Percentiles rank a stretch among this genome's conserved stretches.
These are phyloP conservation scores for Jacana jacana DNA, from an alignment of 2,113 vertebrate genomes.

Conservation along the genomic window DNA sequence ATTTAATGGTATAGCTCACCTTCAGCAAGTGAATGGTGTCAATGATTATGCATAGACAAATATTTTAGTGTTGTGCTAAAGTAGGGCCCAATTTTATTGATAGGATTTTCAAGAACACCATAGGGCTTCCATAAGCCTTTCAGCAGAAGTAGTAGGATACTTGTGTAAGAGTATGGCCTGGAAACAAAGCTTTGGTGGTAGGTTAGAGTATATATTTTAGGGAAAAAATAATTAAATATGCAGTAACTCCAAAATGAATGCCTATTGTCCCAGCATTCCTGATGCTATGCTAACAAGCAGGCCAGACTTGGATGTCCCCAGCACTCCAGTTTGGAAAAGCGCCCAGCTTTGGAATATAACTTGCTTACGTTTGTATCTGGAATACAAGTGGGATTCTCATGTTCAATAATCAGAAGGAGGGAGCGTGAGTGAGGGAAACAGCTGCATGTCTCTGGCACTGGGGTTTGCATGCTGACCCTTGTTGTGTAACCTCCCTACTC, in stretches of 20 bases:
- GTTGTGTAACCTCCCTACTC: constrained; percentile 39
- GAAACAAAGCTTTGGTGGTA: neutral
- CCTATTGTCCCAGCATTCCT: neutral
- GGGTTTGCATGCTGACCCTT: constrained; percentile 52
- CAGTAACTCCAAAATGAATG: neutral
- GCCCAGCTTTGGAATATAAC: constrained; percentile 47
- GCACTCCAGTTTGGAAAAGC: neutral
- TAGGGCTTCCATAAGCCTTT: neutral
- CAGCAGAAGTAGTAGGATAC: neutral
- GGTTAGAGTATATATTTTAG: neutral
- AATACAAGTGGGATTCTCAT: constrained; percentile 63
- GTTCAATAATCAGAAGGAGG: constrained; percentile 59
- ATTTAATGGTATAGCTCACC: neutral
- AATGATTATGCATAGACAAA: neutral
- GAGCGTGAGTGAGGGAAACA: constrained; percentile 73
- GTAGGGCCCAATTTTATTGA: neutral
- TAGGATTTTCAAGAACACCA: neutral
- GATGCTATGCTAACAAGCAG: neutral
- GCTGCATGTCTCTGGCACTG: constrained; percentile 58
- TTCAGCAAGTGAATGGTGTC: neutral
- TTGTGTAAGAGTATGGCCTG: neutral
- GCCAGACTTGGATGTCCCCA: constrained; percentile 1
- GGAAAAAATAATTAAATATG: neutral
- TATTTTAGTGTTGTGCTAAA: neutral
- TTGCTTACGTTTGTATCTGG: constrained; percentile 54